Evolutionary conservation across 1,140 invertebrate species (phyloP), one percentile per base, ranked within the genome.

Genomic region (Drosophila albomicans): DNA sequence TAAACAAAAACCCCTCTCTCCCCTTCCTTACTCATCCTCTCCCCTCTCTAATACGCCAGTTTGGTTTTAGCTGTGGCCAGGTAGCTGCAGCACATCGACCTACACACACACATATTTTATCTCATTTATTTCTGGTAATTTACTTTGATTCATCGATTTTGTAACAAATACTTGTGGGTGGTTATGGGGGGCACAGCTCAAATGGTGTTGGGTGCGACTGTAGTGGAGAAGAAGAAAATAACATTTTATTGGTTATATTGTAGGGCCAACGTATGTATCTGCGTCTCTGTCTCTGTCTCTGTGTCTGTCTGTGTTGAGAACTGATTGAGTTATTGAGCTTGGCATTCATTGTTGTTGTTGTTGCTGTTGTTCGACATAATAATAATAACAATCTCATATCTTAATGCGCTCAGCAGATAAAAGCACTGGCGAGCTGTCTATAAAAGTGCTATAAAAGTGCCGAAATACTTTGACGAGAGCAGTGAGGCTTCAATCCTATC

Each of bases 101-200:
- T 32, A 32, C 28, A 20, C 11, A 79, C 65, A 78, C 77, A 84
- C 74, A 89, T 89, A 89, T 84, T 89, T 89, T 88, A 88, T 88
- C 84, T 89, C 84, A 88, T 88, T 88, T 88, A 88, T 85, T 88
- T 88, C 84, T 88, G 85, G 84, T 88, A 88, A 88, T 88, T 88
- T 88, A 89, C 84, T 88, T 88, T 88, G 84, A 88, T 88, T 88
- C 84, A 88, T 88, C 85, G 84, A 88, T 88, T 89, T 88, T 88
- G 81, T 88, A 88, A 89, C 79, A 79, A 78, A 77, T 81, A 76
- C 70, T 68, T 75, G 49, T 43, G 30, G 38, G 45, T 25, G 20
- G 20, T 25, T 25, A 25, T 32, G 35, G 6, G 35, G 8, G 35
- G 7, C 20, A 0, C 20, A 25, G 35, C 2, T 32, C 16, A 10